These are phyloP conservation scores for Andrena marginata DNA, from an alignment of 2,888 invertebrate genomes.

Conservation along the genomic window DNA sequence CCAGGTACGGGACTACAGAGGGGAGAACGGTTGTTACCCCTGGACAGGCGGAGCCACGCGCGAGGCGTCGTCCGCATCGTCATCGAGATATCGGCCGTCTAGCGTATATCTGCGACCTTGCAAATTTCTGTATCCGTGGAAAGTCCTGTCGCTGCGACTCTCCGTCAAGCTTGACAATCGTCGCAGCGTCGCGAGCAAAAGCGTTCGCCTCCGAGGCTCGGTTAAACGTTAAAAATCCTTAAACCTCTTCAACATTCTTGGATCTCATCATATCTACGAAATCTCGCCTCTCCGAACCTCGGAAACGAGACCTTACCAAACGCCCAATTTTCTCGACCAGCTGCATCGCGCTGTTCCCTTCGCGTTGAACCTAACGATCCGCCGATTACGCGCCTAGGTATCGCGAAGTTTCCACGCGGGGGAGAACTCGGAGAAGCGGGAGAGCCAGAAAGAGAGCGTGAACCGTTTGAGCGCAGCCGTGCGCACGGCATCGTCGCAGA, in stretches of 20 bases:
- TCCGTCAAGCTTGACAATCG: background rate
- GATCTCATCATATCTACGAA: no score
- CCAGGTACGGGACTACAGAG: slow-evolving; percentile 73
- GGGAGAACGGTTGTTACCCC: slow-evolving; percentile 74
- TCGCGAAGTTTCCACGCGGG: background rate
- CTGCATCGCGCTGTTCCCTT: no score
- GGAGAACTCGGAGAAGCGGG: background rate
- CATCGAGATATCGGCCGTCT: slow-evolving; percentile 71
- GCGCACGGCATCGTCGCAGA: background rate
- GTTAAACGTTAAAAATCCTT: background rate
- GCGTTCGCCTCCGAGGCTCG: background rate
- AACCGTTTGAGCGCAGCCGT: background rate
- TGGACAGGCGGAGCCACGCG: slow-evolving; percentile 74
- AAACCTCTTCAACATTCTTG: no score
- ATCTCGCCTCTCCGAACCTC: no score
- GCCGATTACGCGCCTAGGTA: background rate
- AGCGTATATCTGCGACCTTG: slow-evolving; percentile 76
- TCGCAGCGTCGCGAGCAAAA: background rate
- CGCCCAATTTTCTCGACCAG: background rate
- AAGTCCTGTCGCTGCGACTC: background rate
- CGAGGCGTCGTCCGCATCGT: slow-evolving; percentile 24
- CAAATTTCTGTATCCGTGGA: slow-evolving; percentile 53
- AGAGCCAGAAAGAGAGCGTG: background rate
- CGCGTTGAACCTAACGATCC: background rate
- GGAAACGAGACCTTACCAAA: no score